Base-by-base conservation (phyloP, 1,140 invertebrate genomes). In the Drosophila rufa region DNA sequence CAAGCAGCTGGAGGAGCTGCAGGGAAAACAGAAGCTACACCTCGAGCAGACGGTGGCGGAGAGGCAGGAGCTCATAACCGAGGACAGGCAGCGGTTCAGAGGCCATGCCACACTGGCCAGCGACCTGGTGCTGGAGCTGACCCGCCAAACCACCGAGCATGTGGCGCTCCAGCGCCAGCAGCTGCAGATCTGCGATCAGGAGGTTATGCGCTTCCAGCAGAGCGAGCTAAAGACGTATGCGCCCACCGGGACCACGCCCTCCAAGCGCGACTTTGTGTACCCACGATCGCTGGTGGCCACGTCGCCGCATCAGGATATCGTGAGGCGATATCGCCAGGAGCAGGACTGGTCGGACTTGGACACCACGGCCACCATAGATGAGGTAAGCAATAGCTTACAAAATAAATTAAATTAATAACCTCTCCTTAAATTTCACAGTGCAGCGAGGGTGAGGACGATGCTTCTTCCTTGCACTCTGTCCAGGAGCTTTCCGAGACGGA, bases 251-350 rank as follows among this genome's bases (percentile, higher is more conserved):
- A 84, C 92, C 25, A 97, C 96, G 0, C 96, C 96, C 3, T 92
- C 93, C 3, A 94, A 95, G 68, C 93, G 92, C 64, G 94, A 95
- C 8, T 96, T 95, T 83, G 67, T 90, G 2, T 96, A 95, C 93
- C 95, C 96, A 55, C 93, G 94, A 64, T 48, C 86, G 1, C 80
- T 97, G 59, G 93, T 91, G 1, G 82, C 93, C 46, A 96, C 96
- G 3, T 96, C 96, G 1, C 96, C 96, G 1, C 95, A 96, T 78
- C 94, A 95, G 33, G 91, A 94, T 2, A 95, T 96, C 33, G 92
- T 96, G n/a, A 90, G 93, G 47, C 92, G 95, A 36, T 96, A 94
- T 81, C 93, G 95, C 0, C 79, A 91, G 66, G 92, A 92, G 46
- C 91, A 89, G 40, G 87, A 92, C 58, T 92, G 82, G 85, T 92